phyloP scores from a whole-genome alignment of 2,888 invertebrate genomes.

The Lepas anatifera region DNA sequence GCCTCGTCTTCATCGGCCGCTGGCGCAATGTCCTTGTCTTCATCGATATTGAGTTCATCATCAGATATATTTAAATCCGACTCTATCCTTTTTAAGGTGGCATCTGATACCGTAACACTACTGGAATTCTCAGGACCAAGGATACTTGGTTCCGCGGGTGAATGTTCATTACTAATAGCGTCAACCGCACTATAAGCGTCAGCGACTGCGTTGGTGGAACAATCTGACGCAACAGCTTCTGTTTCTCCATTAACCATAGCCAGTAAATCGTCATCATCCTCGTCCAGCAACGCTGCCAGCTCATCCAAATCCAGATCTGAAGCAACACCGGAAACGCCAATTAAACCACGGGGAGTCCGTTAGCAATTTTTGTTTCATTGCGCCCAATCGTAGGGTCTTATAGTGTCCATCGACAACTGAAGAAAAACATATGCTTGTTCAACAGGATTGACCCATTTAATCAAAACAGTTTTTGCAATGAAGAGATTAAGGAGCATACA shows the following conservation, averaged over 20 bases:
- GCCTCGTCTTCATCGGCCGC: not conserved
- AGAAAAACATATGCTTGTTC: too few species aligned
- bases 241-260: not conserved
- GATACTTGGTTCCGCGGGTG: not conserved
- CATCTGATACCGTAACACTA: too few species aligned
- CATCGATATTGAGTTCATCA: not conserved
- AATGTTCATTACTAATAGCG: not conserved
- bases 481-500: too few species aligned
- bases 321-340: too few species aligned
- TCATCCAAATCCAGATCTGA: not conserved
- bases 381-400: too few species aligned
- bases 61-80: not conserved
- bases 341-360: too few species aligned
- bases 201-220: too few species aligned
- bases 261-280: constrained; percentile 1
- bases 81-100: not conserved
- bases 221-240: not conserved
- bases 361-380: too few species aligned
- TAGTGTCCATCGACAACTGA: too few species aligned
- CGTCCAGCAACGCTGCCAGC: not conserved
- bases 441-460: too few species aligned
- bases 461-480: too few species aligned
- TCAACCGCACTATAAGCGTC: too few species aligned
- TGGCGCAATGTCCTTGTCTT: not conserved
- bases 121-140: not conserved